Percentiles rank a stretch among this genome's conserved stretches.
These are phyloP conservation scores for Calephelis nemesis DNA, from an alignment of 1,140 invertebrate genomes.

Conservation along the genomic window DNA sequence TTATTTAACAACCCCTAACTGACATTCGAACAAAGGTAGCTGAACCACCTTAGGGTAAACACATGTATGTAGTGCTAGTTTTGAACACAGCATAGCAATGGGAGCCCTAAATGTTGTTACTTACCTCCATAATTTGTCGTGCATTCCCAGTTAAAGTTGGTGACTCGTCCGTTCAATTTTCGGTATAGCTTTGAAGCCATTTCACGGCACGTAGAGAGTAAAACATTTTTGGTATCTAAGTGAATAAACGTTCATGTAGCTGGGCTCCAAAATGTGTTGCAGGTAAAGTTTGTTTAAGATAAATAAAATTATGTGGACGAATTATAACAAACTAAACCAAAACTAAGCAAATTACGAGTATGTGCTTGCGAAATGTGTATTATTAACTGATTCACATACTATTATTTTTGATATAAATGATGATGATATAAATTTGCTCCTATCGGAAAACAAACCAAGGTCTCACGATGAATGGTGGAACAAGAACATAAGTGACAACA, in stretches of 20 bases:
- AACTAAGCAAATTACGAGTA: too few relatives aligned
- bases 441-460: too few relatives aligned
- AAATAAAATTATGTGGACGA: too few relatives aligned
- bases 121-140: constrained; percentile 11
- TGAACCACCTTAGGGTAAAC: not conserved
- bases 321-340: too few relatives aligned
- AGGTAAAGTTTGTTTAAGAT: not conserved
- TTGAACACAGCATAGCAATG: not conserved
- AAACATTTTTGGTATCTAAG: constrained; percentile 6
- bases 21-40: too few relatives aligned
- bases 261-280: not conserved
- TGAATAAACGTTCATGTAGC: constrained; percentile 1
- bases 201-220: constrained; percentile 6
- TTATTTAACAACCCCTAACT: too few relatives aligned
- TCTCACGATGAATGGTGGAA: too few relatives aligned
- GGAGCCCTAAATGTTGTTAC: not conserved
- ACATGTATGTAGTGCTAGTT: not conserved
- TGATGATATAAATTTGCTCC: too few relatives aligned
- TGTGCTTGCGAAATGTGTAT: too few relatives aligned
- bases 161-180: constrained; percentile 7
- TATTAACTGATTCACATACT: too few relatives aligned
- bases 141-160: constrained; percentile 4
- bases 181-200: constrained; percentile 9
- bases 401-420: too few relatives aligned
- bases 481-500: too few relatives aligned